Percentiles rank a stretch among this genome's conserved stretches.
Conservation (phyloP, 1,140 invertebrate genomes). For the Pseudomyrmex dendroicus region DNA sequence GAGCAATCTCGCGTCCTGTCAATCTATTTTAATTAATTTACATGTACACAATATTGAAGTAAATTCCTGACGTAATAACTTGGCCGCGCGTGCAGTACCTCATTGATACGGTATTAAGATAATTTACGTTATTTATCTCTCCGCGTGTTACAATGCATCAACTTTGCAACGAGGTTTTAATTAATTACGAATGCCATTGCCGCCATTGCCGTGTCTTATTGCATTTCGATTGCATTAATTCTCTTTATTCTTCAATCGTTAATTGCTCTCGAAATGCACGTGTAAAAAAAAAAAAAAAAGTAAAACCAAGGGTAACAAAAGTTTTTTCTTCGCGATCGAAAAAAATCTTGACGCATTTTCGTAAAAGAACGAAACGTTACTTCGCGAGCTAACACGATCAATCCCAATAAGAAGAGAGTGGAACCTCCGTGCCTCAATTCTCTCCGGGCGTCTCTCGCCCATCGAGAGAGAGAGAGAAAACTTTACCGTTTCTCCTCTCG, state of each 20-base stretch:
- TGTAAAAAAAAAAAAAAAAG: too few relatives aligned
- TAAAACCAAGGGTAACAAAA: background rate
- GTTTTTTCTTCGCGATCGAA: background rate
- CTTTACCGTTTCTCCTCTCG: constrained; percentile 42
- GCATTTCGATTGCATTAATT: background rate
- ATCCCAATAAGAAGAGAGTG: constrained; percentile 1
- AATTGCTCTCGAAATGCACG: background rate
- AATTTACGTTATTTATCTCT: constrained; percentile 51
- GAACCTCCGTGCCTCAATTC: background rate
- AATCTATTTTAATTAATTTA: constrained; percentile 61
- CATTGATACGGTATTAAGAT: constrained; percentile 52
- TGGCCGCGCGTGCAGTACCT: constrained; percentile 20
- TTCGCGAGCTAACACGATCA: constrained; percentile 18
- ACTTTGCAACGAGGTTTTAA: constrained; percentile 35
- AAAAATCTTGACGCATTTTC: constrained; percentile 18
- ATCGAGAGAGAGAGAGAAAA: constrained; percentile 2
- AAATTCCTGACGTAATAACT: constrained; percentile 60
- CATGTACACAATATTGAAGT: constrained; percentile 58
- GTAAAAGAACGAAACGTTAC: background rate
- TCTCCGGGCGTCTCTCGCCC: background rate
- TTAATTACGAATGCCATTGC: constrained; percentile 21
- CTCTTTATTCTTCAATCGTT: background rate
- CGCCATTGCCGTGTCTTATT: constrained; percentile 13
- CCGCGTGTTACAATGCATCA: background rate
- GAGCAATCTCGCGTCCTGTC: constrained; percentile 59